Conservation (phyloP, 2,797 vertebrate genomes). For the Nasua narica region DNA sequence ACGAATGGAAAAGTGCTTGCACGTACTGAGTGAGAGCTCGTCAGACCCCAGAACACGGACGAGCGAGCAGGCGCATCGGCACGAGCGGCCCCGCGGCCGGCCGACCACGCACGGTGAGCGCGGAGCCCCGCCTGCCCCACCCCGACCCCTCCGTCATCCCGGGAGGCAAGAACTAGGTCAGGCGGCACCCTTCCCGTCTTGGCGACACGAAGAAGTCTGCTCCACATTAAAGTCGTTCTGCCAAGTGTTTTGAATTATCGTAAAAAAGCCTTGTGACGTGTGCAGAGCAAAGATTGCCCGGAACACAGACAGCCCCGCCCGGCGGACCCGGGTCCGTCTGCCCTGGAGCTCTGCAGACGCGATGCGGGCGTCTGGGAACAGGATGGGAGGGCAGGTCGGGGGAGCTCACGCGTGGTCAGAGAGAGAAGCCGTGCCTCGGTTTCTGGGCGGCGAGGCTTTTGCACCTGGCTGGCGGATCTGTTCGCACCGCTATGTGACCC, state of each 20-base stretch:
- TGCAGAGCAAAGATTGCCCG: not conserved
- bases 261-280: not conserved
- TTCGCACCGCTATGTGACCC: no score
- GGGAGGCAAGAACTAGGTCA: not conserved
- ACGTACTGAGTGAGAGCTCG: not conserved
- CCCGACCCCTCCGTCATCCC: not conserved
- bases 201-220: not conserved
- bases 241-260: not conserved
- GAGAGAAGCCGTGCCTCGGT: not conserved
- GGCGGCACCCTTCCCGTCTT: not conserved
- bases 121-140: rapidly evolving
- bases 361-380: not conserved
- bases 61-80: rapidly evolving
- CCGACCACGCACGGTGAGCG: rapidly evolving
- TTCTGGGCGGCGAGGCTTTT: not conserved
- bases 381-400: not conserved
- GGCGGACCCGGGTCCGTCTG: not conserved
- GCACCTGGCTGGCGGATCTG: rapidly evolving
- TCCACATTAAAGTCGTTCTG: not conserved
- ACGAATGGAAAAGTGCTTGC: not conserved
- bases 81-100: not conserved
- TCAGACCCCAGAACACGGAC: not conserved
- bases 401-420: not conserved
- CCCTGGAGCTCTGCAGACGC: not conserved
- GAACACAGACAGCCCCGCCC: not conserved